phyloP scores from a whole-genome alignment of 2,888 invertebrate species.

The Perdita meconis region DNA sequence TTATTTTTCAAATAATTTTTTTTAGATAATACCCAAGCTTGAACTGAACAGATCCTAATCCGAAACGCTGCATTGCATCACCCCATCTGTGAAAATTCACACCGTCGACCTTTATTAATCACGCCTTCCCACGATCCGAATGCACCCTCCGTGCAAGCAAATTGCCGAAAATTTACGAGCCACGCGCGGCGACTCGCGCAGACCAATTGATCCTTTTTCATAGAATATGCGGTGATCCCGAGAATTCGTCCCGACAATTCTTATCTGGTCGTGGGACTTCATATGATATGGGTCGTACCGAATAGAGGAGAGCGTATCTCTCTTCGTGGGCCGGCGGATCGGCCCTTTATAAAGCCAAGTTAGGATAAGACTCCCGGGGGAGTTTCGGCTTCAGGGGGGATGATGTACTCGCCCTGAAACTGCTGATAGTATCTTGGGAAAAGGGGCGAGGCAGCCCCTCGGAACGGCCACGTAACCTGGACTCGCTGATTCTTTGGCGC shows the following conservation, averaged over 20 bases:
- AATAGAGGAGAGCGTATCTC: constrained; percentile 51
- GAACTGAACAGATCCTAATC: not conserved
- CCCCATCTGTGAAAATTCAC: no score
- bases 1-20: no score
- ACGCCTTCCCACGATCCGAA: constrained; percentile 32
- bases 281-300: constrained; percentile 57
- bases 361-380: constrained; percentile 76
- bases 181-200: constrained; percentile 26
- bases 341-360: constrained; percentile 71
- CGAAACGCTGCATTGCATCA: not conserved
- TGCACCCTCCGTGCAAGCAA: constrained; percentile 14
- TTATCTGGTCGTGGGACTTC: constrained; percentile 61
- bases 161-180: constrained; percentile 45
- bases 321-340: constrained; percentile 53
- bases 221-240: constrained; percentile 44
- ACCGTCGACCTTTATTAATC: not conserved
- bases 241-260: constrained; percentile 58
- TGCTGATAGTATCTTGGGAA: constrained; percentile 75
- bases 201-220: constrained; percentile 45
- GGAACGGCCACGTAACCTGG: constrained; percentile 52
- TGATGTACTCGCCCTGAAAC: constrained; percentile 76
- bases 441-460: constrained; percentile 62
- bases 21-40: no score
- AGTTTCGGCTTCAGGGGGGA: constrained; percentile 63
- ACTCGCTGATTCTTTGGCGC: constrained; percentile 12